A percentile compares a stretch with the other conserved stretches of the same genome.
phyloP scores from a whole-genome alignment of 2,888 invertebrate genomes.

The Prenolepis imparis region DNA sequence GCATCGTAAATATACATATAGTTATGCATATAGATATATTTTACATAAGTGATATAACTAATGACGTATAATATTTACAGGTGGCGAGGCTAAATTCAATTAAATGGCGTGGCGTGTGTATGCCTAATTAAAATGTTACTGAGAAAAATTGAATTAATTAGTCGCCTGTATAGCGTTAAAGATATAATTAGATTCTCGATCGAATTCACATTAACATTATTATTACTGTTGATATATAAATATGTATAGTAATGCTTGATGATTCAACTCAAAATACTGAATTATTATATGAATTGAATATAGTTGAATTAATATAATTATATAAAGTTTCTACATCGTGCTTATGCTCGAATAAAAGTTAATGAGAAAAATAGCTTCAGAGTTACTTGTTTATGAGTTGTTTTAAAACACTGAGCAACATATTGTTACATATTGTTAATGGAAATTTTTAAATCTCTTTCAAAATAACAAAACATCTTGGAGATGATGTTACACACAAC shows the following conservation, averaged over 20 bases:
- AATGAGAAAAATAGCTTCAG: not conserved
- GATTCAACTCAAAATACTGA: not conserved
- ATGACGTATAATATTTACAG: not conserved
- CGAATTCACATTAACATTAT: not conserved
- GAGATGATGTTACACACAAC: not conserved
- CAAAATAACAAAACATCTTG: not conserved
- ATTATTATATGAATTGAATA: too few species aligned
- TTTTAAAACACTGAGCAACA: not conserved
- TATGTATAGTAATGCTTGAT: not conserved
- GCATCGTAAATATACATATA: not conserved
- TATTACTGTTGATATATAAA: not conserved
- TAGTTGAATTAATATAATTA: not conserved
- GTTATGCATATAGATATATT: not conserved
- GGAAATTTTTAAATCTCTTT: not conserved
- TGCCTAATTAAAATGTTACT: constrained; percentile 1
- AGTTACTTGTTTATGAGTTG: not conserved
- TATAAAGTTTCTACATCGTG: not conserved
- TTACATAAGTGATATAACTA: constrained; percentile 11
- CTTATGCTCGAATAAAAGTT: not conserved
- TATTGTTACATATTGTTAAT: not conserved
- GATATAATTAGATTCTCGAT: not conserved
- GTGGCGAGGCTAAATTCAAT: not conserved
- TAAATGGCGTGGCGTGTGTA: not conserved
- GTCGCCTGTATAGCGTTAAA: not conserved
- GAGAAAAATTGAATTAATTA: constrained; percentile 2